Conservation (phyloP, 2,888 invertebrate species). For the Napeogenes sylphis region DNA sequence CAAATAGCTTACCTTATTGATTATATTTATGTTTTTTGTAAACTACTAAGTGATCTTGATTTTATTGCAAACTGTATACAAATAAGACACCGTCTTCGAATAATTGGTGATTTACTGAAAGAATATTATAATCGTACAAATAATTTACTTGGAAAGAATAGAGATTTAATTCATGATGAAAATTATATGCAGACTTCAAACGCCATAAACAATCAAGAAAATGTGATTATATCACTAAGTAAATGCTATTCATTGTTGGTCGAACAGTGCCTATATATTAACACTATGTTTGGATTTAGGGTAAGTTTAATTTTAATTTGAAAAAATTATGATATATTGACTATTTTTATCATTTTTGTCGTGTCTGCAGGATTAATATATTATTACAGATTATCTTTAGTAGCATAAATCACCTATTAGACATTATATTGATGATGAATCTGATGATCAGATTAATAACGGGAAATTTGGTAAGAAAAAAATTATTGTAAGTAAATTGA, state of each 20-base stretch:
- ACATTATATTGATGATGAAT: constrained; percentile 26
- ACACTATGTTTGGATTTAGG: constrained; percentile 28
- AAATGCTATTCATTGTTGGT: constrained; percentile 28
- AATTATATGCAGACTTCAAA: no score
- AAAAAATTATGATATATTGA: not conserved
- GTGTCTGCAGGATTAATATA: not conserved
- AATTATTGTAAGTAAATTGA: no score
- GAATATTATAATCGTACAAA: not conserved
- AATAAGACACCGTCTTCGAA: constrained; percentile 26
- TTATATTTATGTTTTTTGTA: no score
- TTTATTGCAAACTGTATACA: constrained; percentile 20
- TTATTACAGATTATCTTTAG: constrained; percentile 26
- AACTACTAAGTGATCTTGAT: no score
- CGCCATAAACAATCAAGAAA: not conserved
- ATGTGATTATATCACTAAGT: constrained; percentile 17
- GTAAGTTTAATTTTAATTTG: constrained; percentile 10
- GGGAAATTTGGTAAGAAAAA: constrained; percentile 24
- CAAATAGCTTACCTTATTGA: no score
- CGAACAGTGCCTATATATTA: constrained; percentile 26
- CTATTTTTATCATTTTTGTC: not conserved
- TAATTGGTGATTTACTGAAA: constrained; percentile 26
- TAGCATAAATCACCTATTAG: constrained; percentile 21
- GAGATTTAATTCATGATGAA: no score
- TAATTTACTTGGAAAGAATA: constrained; percentile 8
- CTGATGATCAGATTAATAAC: constrained; percentile 23